Conservation (phyloP, 1,140 invertebrate genomes). For the Caenorhabditis elegans region DNA sequence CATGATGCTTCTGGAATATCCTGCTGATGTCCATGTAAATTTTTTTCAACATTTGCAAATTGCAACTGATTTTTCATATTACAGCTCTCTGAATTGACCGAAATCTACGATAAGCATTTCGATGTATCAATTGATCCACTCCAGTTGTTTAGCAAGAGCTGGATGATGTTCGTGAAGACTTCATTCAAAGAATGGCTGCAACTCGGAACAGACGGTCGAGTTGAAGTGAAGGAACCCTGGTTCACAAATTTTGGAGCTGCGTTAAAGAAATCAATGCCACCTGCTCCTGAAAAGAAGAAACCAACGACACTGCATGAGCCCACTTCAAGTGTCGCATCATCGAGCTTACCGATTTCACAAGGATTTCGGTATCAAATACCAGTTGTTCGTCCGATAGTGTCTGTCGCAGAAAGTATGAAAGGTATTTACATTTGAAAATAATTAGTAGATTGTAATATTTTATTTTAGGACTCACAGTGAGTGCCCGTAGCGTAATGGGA, state of each 20-base stretch:
- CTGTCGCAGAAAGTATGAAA: background rate
- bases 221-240: background rate
- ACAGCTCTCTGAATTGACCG: background rate
- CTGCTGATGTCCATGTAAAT: background rate
- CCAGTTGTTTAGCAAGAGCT: background rate
- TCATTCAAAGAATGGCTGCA: background rate
- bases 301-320: background rate
- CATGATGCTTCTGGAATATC: background rate
- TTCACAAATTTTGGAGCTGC: background rate
- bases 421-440: no score
- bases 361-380: background rate
- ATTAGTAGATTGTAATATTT: no score
- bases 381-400: background rate
- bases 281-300: background rate
- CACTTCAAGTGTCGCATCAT: no score
- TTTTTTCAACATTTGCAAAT: background rate
- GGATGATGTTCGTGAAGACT: background rate
- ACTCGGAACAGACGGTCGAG: background rate
- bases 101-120: background rate
- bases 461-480: no score
- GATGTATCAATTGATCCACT: background rate
- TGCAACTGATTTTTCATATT: background rate
- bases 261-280: background rate
- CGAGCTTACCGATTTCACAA: background rate
- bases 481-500: no score